Evolutionary conservation across 1,140 invertebrate species (phyloP), one percentile per base, ranked within the genome.

Genomic region (Lepeophtheirus salmonis): DNA sequence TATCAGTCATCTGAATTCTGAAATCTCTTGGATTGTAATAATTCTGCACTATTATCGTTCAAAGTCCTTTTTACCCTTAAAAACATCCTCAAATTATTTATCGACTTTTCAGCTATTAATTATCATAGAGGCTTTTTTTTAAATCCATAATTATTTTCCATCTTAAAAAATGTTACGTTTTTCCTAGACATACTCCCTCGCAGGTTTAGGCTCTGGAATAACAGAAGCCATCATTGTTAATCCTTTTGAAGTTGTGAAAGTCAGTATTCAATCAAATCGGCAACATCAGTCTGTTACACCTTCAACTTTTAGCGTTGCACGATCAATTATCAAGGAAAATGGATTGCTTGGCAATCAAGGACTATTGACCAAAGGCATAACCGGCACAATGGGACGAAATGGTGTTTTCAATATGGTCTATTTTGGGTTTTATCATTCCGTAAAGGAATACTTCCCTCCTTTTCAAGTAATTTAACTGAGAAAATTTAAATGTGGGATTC

Each of bases 161-260:
- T 61, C 13, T n/a, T 14, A 14, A 18, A 16, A 62, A 62, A 23
- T 55, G 54, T 20, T 14, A 30, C 23, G 64, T 62, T 61, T 61
- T 75, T 78, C 64, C 53, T 70, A 90, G 84, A 85, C 85, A 56
- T 86, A 86, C 73, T 80, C 86, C 12, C 70, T 89, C 64, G 84
- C 89, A 65, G 90, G 89, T 56, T 71, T 91, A 2, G 81, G 79
- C 51, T 83, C 87, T 48, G 90, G 89, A 56, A 72, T 88, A 1
- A 86, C 88, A 24, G 90, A 94, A 74, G 87, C 82, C 14, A 77
- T 92, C 63, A 74, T 92, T 53, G 84, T 92, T 0, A 92, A 91
- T 74, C 89, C 89, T 0, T 94, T 94, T 73, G 89, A 94, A 78
- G 86, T 91, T 30, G 86, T 94, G 1, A 94, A 95, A 77, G 86